Evolutionary conservation across 2,888 invertebrate genomes (phyloP).

Genomic region (Eupsilia transversa): DNA sequence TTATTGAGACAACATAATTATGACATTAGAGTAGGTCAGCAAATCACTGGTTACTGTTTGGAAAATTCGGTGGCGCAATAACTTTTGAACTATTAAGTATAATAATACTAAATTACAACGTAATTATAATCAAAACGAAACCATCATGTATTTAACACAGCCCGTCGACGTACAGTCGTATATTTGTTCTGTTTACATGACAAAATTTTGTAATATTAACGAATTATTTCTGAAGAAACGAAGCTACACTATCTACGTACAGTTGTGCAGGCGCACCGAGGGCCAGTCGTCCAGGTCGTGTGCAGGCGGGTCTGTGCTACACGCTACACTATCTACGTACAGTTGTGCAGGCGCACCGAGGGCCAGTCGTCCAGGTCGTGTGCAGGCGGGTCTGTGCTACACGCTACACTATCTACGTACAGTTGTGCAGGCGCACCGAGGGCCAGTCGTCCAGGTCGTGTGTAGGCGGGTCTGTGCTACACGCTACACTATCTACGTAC

Average conservation of each 20-base stretch:
- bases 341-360: too few species aligned
- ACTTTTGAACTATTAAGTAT: not conserved
- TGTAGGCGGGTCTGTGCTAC: too few species aligned
- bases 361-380: too few species aligned
- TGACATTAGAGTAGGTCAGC: not conserved
- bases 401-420: too few species aligned
- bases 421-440: too few species aligned
- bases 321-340: too few species aligned
- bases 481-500: too few species aligned
- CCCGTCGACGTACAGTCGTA: not conserved
- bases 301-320: too few species aligned
- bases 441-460: too few species aligned
- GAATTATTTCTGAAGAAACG: not conserved
- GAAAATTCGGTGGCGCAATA: not conserved
- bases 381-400: too few species aligned
- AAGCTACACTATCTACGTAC: slow-evolving; percentile 57
- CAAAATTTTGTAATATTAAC: not conserved
- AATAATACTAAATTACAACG: not conserved
- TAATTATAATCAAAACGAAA: slow-evolving; percentile 4
- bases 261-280: slow-evolving; percentile 76
- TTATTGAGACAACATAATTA: not conserved
- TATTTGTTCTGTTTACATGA: not conserved
- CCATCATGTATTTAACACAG: not conserved
- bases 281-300: too few species aligned
- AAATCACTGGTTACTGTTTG: not conserved